A percentile compares a stretch with the other conserved stretches of the same genome.
Evolutionary conservation across 2,888 invertebrate species (phyloP).

Genomic region (Empis stercorea): DNA sequence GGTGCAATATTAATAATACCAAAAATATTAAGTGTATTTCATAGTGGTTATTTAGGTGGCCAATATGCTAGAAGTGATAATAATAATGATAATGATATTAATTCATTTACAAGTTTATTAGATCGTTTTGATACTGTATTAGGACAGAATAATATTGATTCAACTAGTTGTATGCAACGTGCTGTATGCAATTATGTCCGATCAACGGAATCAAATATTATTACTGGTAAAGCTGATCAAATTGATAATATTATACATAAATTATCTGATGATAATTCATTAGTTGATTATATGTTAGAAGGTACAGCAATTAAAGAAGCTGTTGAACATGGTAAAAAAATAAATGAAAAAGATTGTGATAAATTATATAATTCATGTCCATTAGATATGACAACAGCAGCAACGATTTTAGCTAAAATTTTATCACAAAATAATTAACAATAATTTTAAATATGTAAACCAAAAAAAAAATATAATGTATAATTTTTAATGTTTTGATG

Average conservation of each 20-base stretch:
- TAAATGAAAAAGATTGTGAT: conserved; percentile 41
- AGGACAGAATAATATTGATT: conserved; percentile 56
- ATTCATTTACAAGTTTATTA: conserved; percentile 48
- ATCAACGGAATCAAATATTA: conserved; percentile 51
- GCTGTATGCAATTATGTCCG: conserved; percentile 60
- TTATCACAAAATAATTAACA: too few relatives aligned
- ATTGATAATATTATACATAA: conserved; percentile 49
- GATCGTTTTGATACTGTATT: conserved; percentile 52
- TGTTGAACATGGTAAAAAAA: conserved; percentile 45
- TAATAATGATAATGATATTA: too few relatives aligned
- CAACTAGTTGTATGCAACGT: conserved; percentile 56
- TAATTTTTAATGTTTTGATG: too few relatives aligned
- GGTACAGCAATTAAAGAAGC: conserved; percentile 61
- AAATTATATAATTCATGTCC: conserved; percentile 53
- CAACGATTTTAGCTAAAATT: not conserved
- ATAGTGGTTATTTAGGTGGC: conserved; percentile 44
- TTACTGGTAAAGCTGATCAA: conserved; percentile 44
- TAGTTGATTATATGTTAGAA: conserved; percentile 55
- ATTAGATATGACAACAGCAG: conserved; percentile 49
- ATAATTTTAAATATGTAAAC: too few relatives aligned
- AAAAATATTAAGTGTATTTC: conserved; percentile 59
- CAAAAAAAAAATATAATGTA: too few relatives aligned
- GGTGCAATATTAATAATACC: conserved; percentile 70
- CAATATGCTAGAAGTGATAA: conserved; percentile 52
- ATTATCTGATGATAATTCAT: conserved; percentile 51